Evolutionary conservation across 2,888 invertebrate genomes (phyloP), one percentile per base, ranked within the genome.

Genomic region (Trachelus troglodyta): DNA sequence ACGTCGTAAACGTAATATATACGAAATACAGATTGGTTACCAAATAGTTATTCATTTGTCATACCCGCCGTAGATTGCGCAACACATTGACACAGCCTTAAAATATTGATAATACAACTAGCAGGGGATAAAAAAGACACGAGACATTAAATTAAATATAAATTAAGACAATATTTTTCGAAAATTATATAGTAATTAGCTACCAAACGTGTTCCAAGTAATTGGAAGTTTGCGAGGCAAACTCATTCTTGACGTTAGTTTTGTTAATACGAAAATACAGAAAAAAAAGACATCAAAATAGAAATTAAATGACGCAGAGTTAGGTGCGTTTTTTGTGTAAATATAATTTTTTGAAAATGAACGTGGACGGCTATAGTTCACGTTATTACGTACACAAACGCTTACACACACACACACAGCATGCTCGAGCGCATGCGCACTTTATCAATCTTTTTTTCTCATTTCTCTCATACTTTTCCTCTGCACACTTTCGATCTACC

Each of bases 201-300:
- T 56, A 56, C 56, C 79, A 76, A 81, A 79, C 78, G 76, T 80
- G 75, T 77, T 84, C 83, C 90, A 89, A 90, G 88, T 87, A 90
- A 90, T 90, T 79, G 81, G 85, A 88, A 89, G 89, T 90, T 90
- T 90, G 90, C 87, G 11, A 79, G 78, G 81, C 88, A 90, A 90
- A 90, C 88, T 89, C 85, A 89, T 90, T 87, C 89, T 88, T 89
- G 90, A 88, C 80, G 79, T 83, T 80, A 75, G 76, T 74, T 79
- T 79, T 56, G 75, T 56, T 56, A 56, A 56, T 23, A 23, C 0
- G 56, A 56, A 56, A 56, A 56, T 56, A 56, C 56, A 74, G 79
- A 76, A 71, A 35, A 69, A 78, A 33, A 56, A 69, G 79, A 76
- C 40, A 69, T 79, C 76, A 77, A 35, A 71, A 34, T 69, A 37